Base-by-base conservation (phyloP, 92 coral and sea anemone species). In the Scolanthus callimorphus region DNA sequence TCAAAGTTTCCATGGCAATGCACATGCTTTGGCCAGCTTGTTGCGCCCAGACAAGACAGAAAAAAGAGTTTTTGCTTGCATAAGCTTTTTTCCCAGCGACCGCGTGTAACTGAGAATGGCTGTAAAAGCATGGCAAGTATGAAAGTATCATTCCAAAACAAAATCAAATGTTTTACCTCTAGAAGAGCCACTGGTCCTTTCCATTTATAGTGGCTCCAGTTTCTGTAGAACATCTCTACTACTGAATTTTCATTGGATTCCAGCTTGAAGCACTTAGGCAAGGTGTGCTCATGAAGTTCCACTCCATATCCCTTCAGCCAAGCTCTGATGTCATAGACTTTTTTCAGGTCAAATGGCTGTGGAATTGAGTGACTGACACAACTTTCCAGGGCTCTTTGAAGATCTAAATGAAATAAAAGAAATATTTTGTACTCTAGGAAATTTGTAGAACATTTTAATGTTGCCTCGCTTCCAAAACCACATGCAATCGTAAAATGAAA, bases 171-270 rank as follows among this genome's bases (percentile, higher is more conserved):
- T 0, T 0, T 6, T 61, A 71, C 70, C 65, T 57, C 49, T 29
- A 57, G 22, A 3, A 65, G 29, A 17, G n/a, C 47, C 20, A 73
- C 30, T 0, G 81, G 80, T 25, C 71, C 76, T 37, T 46, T 34
- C 76, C 81, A 79, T 34, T 72, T 23, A 17, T 72, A 60, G 22
- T 71, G 74, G 66, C 85, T 71, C 79, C 71, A 79, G 49, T 73
- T 80, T 29, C 81, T 43, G 12, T 79, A 79, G 17, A 2, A 65
- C 80, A 79, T 79, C 1, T 31, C 71, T 3, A 61, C 80, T 20
- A 70, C 49, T 3, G 68, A 75, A 56, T 13, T 27, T 0, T 51
- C 80, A 44, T 79, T 48, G 11, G 25, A 0, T 24, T 38, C 59
- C 51, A 79, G 70, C 37, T 72, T 79, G 28, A 79, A 79, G 54